Conservation (phyloP, 2,797 vertebrate genomes). For the Benthosema pterotum region DNA sequence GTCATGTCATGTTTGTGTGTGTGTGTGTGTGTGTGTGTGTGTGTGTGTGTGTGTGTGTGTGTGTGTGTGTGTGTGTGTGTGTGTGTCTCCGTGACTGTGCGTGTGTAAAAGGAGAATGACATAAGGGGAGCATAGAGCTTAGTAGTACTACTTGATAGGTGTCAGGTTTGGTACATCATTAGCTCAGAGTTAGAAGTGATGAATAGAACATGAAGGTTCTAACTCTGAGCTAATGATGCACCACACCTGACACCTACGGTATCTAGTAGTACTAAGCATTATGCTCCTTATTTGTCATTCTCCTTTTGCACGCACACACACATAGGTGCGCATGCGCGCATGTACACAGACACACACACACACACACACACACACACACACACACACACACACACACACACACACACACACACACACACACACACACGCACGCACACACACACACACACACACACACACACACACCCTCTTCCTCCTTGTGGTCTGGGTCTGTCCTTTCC, state of each 20-base stretch:
- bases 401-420: too few relatives aligned
- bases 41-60: background rate
- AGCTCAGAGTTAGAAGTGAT: slow-evolving; percentile 44
- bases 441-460: too few relatives aligned
- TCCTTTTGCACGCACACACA: too few relatives aligned
- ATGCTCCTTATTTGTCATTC: too few relatives aligned
- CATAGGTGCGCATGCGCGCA: too few relatives aligned
- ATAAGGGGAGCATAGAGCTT: background rate
- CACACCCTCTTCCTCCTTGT: slow-evolving; percentile 7
- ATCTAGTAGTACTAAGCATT: too few relatives aligned
- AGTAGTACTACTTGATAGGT: slow-evolving; percentile 2
- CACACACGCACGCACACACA: too few relatives aligned
- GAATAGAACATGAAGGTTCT: slow-evolving; percentile 56
- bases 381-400: too few relatives aligned
- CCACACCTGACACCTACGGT: too few relatives aligned
- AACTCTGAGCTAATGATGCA: too few relatives aligned
- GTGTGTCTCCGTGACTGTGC: background rate
- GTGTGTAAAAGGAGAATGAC: background rate
- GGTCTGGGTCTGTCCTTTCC: background rate
- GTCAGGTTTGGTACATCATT: slow-evolving; percentile 32
- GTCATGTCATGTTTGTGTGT: background rate
- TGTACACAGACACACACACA: too few relatives aligned
- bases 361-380: too few relatives aligned
- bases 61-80: background rate
- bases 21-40: background rate